Conservation (phyloP, 64 coral and sea anemone genomes). For the Exaiptasia diaphana region DNA sequence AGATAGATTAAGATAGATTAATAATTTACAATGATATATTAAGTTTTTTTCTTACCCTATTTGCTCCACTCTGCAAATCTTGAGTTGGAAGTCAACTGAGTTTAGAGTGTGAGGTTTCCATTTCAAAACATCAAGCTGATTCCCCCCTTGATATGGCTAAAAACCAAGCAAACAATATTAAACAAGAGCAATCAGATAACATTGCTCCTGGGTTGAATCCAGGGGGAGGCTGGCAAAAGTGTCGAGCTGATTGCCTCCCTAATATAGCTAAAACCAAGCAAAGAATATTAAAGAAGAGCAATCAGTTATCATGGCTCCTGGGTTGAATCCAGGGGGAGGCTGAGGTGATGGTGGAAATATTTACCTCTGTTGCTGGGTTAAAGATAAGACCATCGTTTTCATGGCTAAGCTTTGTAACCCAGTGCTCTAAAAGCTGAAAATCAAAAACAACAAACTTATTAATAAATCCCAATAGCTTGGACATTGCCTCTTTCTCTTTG, state of each 20-base stretch:
- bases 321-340: too few relatives aligned
- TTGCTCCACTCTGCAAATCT: slow-evolving; percentile 56
- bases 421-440: slow-evolving; percentile 73
- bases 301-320: too few relatives aligned
- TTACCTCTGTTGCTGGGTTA: slow-evolving; percentile 87
- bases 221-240: neutral
- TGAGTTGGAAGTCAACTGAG: slow-evolving; percentile 89
- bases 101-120: slow-evolving; percentile 98
- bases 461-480: neutral
- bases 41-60: slow-evolving; percentile 68
- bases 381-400: slow-evolving; percentile 97
- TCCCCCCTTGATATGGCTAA: slow-evolving; percentile 74
- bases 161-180: too few relatives aligned
- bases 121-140: slow-evolving; percentile 72
- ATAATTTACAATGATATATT: too few relatives aligned
- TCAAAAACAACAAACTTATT: neutral
- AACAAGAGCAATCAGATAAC: neutral
- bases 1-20: too few relatives aligned
- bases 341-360: too few relatives aligned
- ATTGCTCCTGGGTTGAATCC: neutral
- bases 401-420: slow-evolving; percentile 82
- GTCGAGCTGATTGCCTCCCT: neutral
- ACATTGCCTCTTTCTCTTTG: neutral
- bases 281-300: too few relatives aligned
- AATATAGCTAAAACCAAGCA: too few relatives aligned